Conservation (phyloP, 2,113 vertebrate genomes). For the Apaloderma vittatum region DNA sequence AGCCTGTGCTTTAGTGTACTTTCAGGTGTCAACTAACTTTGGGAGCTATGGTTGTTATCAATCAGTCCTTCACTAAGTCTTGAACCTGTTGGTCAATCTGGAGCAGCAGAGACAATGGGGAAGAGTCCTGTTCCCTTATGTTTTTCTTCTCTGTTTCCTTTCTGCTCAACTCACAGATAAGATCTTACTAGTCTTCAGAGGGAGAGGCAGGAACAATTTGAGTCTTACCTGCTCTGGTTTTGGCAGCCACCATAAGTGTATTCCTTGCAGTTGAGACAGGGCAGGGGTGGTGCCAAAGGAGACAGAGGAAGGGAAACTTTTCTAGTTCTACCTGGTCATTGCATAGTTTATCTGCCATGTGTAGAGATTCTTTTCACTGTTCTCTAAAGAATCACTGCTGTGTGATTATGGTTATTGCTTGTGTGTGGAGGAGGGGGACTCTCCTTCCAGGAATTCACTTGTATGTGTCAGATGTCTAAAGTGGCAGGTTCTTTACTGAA, state of each 20-base stretch:
- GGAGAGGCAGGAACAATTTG: background rate
- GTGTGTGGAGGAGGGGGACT: background rate
- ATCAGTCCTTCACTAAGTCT: background rate
- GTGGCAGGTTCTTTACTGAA: background rate
- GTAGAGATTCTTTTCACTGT: background rate
- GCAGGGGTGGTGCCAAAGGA: background rate
- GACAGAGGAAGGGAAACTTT: background rate
- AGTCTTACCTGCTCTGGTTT: background rate
- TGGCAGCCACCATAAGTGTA: background rate
- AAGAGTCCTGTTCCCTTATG: background rate
- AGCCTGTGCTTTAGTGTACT: background rate
- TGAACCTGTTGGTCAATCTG: background rate
- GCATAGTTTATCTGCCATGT: background rate
- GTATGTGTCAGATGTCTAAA: background rate
- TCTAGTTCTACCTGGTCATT: background rate
- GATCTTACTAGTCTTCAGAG: background rate
- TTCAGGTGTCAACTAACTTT: background rate
- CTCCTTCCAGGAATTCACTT: background rate
- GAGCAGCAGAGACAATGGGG: accelerated
- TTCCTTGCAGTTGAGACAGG: accelerated
- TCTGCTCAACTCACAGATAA: background rate
- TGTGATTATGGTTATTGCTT: background rate
- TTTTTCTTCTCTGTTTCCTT: background rate
- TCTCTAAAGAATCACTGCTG: slow-evolving; percentile 36
- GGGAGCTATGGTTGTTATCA: background rate